These are phyloP conservation scores for Drosophila nannoptera DNA, from an alignment of 1,140 invertebrate species.

Conservation along the genomic window DNA sequence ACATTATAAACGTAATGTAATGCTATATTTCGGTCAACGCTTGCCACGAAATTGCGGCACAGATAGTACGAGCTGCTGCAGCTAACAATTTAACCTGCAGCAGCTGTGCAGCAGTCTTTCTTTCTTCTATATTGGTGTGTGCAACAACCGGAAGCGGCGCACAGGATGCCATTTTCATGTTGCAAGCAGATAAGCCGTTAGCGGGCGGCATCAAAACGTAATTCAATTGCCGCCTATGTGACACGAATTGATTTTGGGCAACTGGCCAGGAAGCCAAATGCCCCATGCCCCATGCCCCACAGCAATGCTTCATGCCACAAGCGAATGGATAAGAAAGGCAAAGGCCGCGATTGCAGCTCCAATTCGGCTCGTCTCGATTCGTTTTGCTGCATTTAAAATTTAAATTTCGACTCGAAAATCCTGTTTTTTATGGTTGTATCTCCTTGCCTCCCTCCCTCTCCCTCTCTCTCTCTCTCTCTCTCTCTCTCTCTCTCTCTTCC, in stretches of 20 bases:
- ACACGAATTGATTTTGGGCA: conserved; percentile 68
- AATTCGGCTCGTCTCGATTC: conserved; percentile 15
- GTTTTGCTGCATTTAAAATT: conserved; percentile 54
- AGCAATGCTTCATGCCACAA: conserved; percentile 41
- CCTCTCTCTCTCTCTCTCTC: conserved; percentile 1
- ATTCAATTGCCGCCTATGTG: conserved; percentile 66
- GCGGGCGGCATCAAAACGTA: conserved; percentile 30
- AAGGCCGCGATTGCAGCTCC: conserved; percentile 28
- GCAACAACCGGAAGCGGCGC: conserved; percentile 50
- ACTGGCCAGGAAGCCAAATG: conserved; percentile 53
- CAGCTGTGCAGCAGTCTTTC: not conserved
- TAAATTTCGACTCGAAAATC: conserved; percentile 66
- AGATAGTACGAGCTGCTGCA: not conserved
- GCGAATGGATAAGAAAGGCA: conserved; percentile 28
- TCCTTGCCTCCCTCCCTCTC: conserved; percentile 27
- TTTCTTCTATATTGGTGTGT: conserved; percentile 1
- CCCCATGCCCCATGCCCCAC: conserved; percentile 27
- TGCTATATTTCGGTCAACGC: not conserved
- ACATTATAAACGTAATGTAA: conserved; percentile 24
- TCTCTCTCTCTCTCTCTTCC: not conserved
- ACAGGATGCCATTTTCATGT: conserved; percentile 64
- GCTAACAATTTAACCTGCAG: not conserved
- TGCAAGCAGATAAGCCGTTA: conserved; percentile 48
- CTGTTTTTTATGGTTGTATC: conserved; percentile 49
- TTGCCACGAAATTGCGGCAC: conserved; percentile 13